Percentiles rank a stretch among this genome's conserved stretches.
These are phyloP conservation scores for Amiota minor DNA, from an alignment of 2,888 invertebrate genomes.

Conservation along the genomic window DNA sequence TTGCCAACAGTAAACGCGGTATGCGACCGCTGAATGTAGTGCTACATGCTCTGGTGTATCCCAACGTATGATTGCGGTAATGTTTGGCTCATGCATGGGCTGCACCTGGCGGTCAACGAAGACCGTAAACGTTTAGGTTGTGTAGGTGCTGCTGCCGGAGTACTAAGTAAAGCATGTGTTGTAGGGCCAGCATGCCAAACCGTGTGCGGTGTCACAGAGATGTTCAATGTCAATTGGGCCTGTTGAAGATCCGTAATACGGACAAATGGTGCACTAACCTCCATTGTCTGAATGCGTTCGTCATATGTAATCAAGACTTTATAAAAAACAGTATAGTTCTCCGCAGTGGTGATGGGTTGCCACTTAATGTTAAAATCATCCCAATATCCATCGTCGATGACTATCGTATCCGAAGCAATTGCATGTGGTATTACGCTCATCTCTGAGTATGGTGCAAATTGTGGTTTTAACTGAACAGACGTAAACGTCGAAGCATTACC, in stretches of 20 bases:
- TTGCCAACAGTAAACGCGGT: slow-evolving; percentile 79
- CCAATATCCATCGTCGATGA: slow-evolving; percentile 81
- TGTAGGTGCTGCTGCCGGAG: slow-evolving; percentile 87
- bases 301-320: slow-evolving; percentile 57
- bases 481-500: slow-evolving; percentile 73
- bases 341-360: slow-evolving; percentile 83
- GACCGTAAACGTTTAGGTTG: slow-evolving; percentile 83
- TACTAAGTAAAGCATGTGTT: slow-evolving; percentile 78
- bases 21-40: slow-evolving; percentile 77
- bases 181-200: slow-evolving; percentile 86
- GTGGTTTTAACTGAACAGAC: slow-evolving; percentile 45
- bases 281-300: slow-evolving; percentile 46
- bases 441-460: slow-evolving; percentile 51
- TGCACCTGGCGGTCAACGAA: slow-evolving; percentile 78
- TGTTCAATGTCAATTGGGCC: slow-evolving; percentile 82
- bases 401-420: slow-evolving; percentile 80
- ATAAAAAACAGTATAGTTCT: slow-evolving; percentile 87
- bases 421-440: slow-evolving; percentile 83
- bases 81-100: slow-evolving; percentile 55
- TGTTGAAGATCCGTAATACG: slow-evolving; percentile 67
- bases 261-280: slow-evolving; percentile 69
- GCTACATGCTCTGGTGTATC: slow-evolving; percentile 79
- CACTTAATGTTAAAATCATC: slow-evolving; percentile 88
- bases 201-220: slow-evolving; percentile 86
- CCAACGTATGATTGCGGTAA: slow-evolving; percentile 86